Evolutionary conservation across 2,797 vertebrate genomes (phyloP), one percentile per base, ranked within the genome.

Genomic region (Bovichtus variegatus): DNA sequence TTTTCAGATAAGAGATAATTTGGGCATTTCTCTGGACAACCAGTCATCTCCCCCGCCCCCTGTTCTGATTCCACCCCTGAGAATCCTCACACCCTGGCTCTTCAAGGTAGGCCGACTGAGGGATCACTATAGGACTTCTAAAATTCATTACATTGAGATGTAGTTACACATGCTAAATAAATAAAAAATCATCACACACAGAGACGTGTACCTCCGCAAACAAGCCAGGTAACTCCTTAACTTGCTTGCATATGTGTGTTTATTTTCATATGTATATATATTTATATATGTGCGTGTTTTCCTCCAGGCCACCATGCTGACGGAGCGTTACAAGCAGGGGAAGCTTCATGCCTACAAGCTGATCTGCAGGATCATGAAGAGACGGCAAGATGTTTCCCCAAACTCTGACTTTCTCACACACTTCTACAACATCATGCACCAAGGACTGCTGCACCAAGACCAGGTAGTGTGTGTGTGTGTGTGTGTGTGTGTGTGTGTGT

Each of bases 371-470:
- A 99, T 99, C 90, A 99, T 99, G 98, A 99, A 99, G 89, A 96
- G 98, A 89, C 96, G 98, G 73, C 98, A 99, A 94, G 98, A 99
- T 66, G 97, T 99, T 85, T 99, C 98, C 55, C 98, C 98, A 68
- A 99, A 99, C 88, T 94, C 95, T 6, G 98, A 99, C 94, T 99
- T 99, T 92, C 95, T 99, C 82, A 99, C 96, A 62, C 98, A 99
- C 95, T 99, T 99, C 92, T 99, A 98, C 94, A 99, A 98, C 93
- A 99, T 99, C 92, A 99, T 99, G 98, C 98, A 99, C 89, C 97
- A 97, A 82, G 98, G 98, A 81, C 95, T 99, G 76, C 96, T 99
- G 92, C 97, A 99, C 88, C 95, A 96, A 76, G 98, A 99, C 93
- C 98, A 99, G 96, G 98, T 99, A 91, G 81, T 86, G 55, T 57